Base-by-base conservation (phyloP, 2,888 invertebrate genomes). In the Acleris emargana region DNA sequence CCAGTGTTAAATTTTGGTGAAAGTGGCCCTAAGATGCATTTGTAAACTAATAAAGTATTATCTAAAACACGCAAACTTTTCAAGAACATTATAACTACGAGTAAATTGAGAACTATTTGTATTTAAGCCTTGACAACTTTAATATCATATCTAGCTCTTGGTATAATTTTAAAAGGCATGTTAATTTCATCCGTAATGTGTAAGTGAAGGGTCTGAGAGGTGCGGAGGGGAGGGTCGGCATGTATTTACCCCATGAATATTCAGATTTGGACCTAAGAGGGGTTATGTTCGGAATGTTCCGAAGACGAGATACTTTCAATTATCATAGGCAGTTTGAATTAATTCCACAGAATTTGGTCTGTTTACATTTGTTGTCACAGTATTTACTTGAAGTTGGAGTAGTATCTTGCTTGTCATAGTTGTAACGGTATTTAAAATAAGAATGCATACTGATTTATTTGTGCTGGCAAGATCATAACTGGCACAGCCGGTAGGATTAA, bases 121-220 rank as follows among this genome's bases (percentile, higher is more conserved):
- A 38, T 38, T 38, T 0, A 13, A 13, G 1, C 0, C 38, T 3
- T 38, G 2, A 11, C 3, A 13, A 0, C 2, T 38, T 38, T 13
- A 13, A 38, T 38, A 13, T 38, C 3, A 13, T 13, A 13, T 38
- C 13, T 38, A 38, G 59, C 64, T 64, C 59, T 54, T 20, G 54
- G 54, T 43, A 16, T n/a, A 59, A 59, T 54, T 64, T 55, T 49
- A 54, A 59, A 49, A 64, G 18, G 54, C 28, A 64, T 64, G 64
- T 54, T 59, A 64, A 64, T 64, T 64, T 42, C n/a, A 53, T 59
- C 47, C 49, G 50, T 64, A 59, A 64, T 59, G 54, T 59, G 54
- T 64, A 58, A 58, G 59, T 49, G 52, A 28, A 47, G 49, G 50
- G 60, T 52, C 52, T 32, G 22, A 13, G 13, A 17, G 58, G 50